Evolutionary conservation across 2,797 vertebrate species (phyloP), one percentile per base, ranked within the genome.

Genomic region (Enteromius unitaeniatus): DNA sequence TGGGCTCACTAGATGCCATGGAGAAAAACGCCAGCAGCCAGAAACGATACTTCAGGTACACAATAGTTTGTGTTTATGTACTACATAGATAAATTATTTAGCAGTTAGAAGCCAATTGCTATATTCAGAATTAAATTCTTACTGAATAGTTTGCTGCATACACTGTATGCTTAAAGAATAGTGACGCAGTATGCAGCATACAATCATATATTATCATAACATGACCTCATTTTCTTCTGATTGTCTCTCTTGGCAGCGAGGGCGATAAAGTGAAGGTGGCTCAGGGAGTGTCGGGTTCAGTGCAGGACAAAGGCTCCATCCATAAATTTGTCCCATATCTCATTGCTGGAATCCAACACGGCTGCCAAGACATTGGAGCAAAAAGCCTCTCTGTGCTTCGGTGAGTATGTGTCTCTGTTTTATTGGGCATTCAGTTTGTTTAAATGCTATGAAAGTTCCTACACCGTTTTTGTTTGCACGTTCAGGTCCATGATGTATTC

Each of bases 241-340:
- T 45, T 82, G 65, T 23, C 28, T 85, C 26, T 53, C n/a, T 47
- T 90, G 58, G 79, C 92, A 98, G 97, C 0, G 97, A 98, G 91
- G 96, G 97, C 0, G 97, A 98, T 86, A 97, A 96, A 47, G 97
- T 97, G 86, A 98, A 97, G 91, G 96, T 97, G 3, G 97, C 97
- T 0, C 97, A 97, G 91, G 97, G 97, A 0, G 97, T 98, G 31
- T 97, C 97, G 0, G 97, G 97, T 69, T 97, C 96, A 0, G 94
- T 97, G 87, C 97, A 97, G 92, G 97, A 98, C 92, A 98, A 98
- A 81, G 97, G 97, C 23, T 98, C 97, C 89, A 97, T 98, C 90
- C 97, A 98, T 86, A 98, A 98, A 91, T 98, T 98, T 40, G 92
- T 93, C 81, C 97, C 97, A 0, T 98, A 98, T 93, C 94, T 98